These are phyloP conservation scores for Trogon surrucura DNA, from an alignment of 2,113 vertebrate genomes.

Conservation along the genomic window DNA sequence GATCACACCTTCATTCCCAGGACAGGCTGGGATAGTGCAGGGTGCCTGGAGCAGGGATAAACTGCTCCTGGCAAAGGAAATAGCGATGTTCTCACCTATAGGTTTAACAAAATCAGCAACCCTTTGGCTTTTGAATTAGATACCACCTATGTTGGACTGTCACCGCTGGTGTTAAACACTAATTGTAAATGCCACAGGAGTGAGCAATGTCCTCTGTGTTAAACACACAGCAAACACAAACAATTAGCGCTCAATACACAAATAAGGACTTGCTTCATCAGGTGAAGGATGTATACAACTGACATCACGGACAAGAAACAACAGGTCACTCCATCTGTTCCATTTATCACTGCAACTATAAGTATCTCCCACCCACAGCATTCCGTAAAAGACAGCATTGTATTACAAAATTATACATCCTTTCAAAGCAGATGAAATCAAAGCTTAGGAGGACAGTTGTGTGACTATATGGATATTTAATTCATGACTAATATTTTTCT, in stretches of 20 bases:
- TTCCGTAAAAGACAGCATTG: constrained; percentile 12
- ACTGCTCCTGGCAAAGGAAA: background rate
- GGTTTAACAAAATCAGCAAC: background rate
- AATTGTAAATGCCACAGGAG: background rate
- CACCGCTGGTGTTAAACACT: background rate
- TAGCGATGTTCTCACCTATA: background rate
- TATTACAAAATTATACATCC: background rate
- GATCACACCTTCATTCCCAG: background rate
- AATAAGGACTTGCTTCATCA: constrained; percentile 9
- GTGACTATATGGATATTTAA: background rate
- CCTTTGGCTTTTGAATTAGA: background rate
- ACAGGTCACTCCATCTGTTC: constrained; percentile 38
- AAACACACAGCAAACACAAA: background rate
- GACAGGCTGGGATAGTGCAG: background rate
- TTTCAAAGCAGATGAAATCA: background rate
- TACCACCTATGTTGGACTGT: background rate
- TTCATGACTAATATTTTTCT: constrained; percentile 11
- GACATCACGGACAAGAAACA: background rate
- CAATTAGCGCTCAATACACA: background rate
- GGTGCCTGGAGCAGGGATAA: rapidly evolving
- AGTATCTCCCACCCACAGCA: background rate
- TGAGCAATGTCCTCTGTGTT: background rate
- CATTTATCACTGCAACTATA: constrained; percentile 20
- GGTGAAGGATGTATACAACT: background rate
- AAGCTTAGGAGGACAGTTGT: background rate